Conservation (phyloP, 2,113 vertebrate genomes). For the Phaethornis superciliosus region DNA sequence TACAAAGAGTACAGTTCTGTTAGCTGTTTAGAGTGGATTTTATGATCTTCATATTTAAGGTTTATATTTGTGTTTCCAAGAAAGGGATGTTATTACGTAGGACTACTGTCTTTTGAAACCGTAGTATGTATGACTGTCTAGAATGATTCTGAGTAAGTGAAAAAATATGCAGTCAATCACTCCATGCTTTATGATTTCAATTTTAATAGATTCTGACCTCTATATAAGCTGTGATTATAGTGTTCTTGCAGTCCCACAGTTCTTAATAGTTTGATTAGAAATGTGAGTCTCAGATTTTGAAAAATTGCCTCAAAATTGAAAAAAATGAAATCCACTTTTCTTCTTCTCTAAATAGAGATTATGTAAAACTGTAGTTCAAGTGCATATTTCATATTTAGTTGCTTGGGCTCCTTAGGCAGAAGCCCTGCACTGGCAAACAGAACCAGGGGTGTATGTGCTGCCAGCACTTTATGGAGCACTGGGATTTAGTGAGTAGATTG, state of each 20-base stretch:
- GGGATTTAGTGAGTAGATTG: not conserved
- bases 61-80: not conserved
- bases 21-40: not conserved
- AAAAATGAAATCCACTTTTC: not conserved
- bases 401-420: not conserved
- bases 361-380: not conserved
- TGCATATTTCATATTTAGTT: not conserved
- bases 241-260: not conserved
- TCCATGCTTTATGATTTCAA: not conserved
- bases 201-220: not conserved
- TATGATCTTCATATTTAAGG: not conserved
- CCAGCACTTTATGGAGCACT: not conserved
- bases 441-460: accelerated
- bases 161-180: not conserved
- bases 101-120: not conserved
- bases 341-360: not conserved
- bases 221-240: not conserved
- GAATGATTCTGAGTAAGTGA: not conserved
- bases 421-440: not conserved
- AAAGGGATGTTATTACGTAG: not conserved
- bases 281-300: not conserved
- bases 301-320: not conserved
- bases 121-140: not conserved
- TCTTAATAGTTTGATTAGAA: not conserved
- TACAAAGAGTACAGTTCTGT: not conserved